Evolutionary conservation across 1,140 invertebrate genomes (phyloP).

Genomic region (Sesamia nonagrioides): DNA sequence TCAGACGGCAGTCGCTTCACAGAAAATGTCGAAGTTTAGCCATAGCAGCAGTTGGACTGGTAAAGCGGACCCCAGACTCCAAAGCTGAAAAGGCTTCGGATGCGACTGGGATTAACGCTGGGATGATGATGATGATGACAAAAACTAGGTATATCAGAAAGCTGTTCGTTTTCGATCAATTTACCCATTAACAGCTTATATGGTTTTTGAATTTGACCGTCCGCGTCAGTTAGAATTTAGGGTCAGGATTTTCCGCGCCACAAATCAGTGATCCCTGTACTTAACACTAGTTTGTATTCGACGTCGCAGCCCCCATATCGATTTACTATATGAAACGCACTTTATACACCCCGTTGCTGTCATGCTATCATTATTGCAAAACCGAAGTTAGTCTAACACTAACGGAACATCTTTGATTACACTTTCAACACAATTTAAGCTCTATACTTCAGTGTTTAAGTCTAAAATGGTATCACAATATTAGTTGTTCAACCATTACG

Average conservation of each 20-base stretch:
- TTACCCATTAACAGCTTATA: conserved; percentile 2
- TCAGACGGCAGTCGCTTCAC: no score
- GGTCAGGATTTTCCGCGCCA: conserved; percentile 13
- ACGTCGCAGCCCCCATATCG: conserved; percentile 71
- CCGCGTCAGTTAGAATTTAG: neutral
- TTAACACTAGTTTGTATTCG: conserved; percentile 77
- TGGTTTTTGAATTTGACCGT: neutral
- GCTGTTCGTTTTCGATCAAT: neutral
- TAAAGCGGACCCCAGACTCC: no score
- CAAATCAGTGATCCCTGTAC: conserved; percentile 55
- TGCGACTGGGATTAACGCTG: no score
- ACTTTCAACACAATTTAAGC: conserved; percentile 49
- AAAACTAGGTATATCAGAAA: neutral
- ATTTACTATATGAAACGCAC: conserved; percentile 80
- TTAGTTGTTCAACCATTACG: conserved; percentile 60
- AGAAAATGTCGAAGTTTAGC: no score
- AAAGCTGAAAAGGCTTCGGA: no score
- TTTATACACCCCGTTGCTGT: conserved; percentile 75
- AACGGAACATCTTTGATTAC: conserved; percentile 59
- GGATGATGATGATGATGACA: no score
- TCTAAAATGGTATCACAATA: conserved; percentile 42
- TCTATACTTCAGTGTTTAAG: conserved; percentile 44
- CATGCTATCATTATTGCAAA: conserved; percentile 81
- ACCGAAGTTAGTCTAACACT: conserved; percentile 67
- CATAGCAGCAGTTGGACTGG: no score